A percentile compares a stretch with the other conserved stretches of the same genome.
These are phyloP conservation scores for Epinotia ramella DNA, from an alignment of 2,888 invertebrate species.

Conservation along the genomic window DNA sequence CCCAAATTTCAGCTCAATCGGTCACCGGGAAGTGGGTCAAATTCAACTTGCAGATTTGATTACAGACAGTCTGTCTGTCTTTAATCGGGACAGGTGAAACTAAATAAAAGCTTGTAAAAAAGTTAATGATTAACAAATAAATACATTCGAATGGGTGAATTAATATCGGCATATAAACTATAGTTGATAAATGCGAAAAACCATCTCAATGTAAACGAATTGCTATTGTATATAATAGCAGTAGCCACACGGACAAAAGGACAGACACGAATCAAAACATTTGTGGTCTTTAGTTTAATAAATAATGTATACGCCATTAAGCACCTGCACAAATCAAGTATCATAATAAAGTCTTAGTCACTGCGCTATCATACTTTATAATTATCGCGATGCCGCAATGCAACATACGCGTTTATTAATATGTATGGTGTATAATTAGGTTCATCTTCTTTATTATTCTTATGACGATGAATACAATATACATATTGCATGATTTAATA, in stretches of 20 bases:
- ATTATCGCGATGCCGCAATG: not conserved
- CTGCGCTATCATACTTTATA: slow-evolving; percentile 16
- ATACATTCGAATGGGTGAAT: not conserved
- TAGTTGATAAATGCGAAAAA: not conserved
- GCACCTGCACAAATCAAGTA: slow-evolving; percentile 18
- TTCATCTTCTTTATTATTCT: slow-evolving; percentile 6
- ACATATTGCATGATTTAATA: not conserved
- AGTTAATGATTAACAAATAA: too few species aligned
- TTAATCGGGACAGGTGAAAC: too few species aligned
- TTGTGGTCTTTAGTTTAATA: not conserved
- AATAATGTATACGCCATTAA: slow-evolving; percentile 19
- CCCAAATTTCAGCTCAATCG: too few species aligned
- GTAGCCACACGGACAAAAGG: not conserved
- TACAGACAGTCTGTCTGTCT: too few species aligned
- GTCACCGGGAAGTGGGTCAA: too few species aligned
- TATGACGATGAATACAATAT: not conserved
- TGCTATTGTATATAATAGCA: not conserved
- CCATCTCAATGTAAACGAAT: not conserved
- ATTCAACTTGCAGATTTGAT: too few species aligned
- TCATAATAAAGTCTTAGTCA: slow-evolving; percentile 10
- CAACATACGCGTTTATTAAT: not conserved
- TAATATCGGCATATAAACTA: not conserved
- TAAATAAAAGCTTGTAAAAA: too few species aligned
- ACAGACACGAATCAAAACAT: not conserved
- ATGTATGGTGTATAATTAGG: not conserved